These are phyloP conservation scores for Rhogogaster chlorosoma DNA, from an alignment of 2,888 invertebrate species.

Conservation along the genomic window DNA sequence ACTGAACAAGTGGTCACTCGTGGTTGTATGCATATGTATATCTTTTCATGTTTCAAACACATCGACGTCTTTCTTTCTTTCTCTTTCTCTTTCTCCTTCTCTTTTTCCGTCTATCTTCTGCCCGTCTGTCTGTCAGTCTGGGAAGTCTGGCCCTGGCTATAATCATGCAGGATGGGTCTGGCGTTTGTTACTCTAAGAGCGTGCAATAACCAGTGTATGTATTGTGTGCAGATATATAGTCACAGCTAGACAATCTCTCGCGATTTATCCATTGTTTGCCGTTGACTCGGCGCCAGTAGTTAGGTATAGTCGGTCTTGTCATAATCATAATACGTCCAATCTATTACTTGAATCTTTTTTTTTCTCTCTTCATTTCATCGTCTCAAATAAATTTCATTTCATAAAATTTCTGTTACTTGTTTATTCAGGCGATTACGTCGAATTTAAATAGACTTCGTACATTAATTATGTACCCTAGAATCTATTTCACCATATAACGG, in stretches of 20 bases:
- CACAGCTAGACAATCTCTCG: not conserved
- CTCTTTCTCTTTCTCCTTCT: not conserved
- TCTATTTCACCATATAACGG: not conserved
- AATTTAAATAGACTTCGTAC: not conserved
- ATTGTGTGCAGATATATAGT: not conserved
- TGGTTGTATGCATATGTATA: not conserved
- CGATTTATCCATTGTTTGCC: conserved; percentile 26
- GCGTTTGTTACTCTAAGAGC: conserved; percentile 13
- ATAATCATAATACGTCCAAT: not conserved
- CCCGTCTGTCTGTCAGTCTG: conserved; percentile 14
- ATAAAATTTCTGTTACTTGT: not conserved
- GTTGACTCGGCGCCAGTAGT: conserved; percentile 1
- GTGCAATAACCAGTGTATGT: conserved; percentile 10
- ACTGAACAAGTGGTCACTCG: conserved; percentile 37
- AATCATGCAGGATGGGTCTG: conserved; percentile 29
- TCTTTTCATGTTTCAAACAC: not conserved
- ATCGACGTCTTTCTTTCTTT: not conserved
- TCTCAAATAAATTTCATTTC: not conserved
- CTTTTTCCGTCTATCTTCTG: not conserved
- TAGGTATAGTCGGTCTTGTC: not conserved
- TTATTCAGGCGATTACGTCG: not conserved
- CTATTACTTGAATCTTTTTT: not conserved
- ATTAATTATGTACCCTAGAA: not conserved
- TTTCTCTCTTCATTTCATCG: not conserved
- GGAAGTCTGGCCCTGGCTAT: not conserved